Evolutionary conservation across 2,797 vertebrate genomes (phyloP), one percentile per base, ranked within the genome.

Genomic region (Chlorospingus semifuscus): DNA sequence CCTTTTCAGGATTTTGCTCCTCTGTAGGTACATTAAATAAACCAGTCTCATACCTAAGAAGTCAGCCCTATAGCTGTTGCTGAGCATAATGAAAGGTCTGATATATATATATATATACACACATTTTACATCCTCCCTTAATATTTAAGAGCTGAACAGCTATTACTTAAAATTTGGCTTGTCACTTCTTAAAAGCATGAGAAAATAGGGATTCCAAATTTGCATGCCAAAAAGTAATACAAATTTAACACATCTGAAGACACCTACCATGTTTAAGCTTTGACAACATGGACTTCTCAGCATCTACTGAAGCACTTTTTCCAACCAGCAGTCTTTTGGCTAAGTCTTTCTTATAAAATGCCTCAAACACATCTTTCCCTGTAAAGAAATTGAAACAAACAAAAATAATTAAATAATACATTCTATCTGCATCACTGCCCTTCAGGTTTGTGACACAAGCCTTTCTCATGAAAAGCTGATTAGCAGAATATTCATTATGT

Each of bases 281-380:
- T 5, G 98, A 98, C 78, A 98, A 37, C 98, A 98, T 98, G 26
- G 98, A 98, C 49, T 98, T 98, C 69, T 98, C 98, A 19, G 98
- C 98, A 94, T 98, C 98, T 6, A 98, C 98, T 7, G 98, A 98
- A 13, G 98, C 98, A 83, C 98, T 98, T 97, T 98, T 98, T 11
- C 98, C 98, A 87, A 98, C 98, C 21, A 98, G 94, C 27, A 98
- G 93, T 90, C 98, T 98, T 97, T 98, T 98, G n/a, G 98, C 98
- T 81, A 98, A 97, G 92, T 98, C 98, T 75, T 98, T 98, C 91
- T 98, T 98, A 95, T 98, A 98, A 97, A 98, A 98, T 1, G 98
- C 98, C 82, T 98, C 98, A 96, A 98, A 98, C 65, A 98, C 98
- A 93, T 98, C 98, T 96, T 98, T 98, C 39, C 98, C 98, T 98